Conservation (phyloP, 23 tunicate genomes). For the Trididemnum miniatum region DNA sequence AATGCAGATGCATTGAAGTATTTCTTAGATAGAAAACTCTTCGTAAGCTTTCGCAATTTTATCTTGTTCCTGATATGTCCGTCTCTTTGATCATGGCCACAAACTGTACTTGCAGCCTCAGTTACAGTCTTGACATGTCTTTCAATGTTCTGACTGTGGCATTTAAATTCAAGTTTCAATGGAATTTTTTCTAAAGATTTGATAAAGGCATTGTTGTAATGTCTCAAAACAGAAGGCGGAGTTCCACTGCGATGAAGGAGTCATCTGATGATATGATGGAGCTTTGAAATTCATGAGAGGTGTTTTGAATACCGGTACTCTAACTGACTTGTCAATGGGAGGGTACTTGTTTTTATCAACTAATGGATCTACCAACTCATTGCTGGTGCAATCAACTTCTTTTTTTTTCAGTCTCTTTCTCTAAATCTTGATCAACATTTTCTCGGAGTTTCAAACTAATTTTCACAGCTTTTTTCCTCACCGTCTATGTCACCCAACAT, state of each 20-base stretch:
- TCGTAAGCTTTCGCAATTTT: neutral
- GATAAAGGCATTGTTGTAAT: no score
- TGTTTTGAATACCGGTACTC: no score
- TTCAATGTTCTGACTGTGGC: neutral
- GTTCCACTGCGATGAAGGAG: neutral
- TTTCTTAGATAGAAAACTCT: neutral
- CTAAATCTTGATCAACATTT: neutral
- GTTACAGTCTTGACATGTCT: neutral
- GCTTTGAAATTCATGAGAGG: neutral
- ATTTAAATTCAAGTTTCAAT: neutral
- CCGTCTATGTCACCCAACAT: no score
- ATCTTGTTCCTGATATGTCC: neutral
- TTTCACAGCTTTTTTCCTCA: neutral
- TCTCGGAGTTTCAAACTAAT: neutral
- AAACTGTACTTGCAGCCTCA: neutral
- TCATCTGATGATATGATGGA: slow-evolving; percentile 1
- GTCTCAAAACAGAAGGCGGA: neutral
- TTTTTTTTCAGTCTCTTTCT: neutral
- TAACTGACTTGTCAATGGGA: no score
- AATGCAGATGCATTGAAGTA: neutral
- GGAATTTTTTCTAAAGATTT: neutral
- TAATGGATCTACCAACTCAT: neutral
- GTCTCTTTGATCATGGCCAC: neutral
- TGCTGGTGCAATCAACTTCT: neutral
- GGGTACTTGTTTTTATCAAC: no score